Evolutionary conservation across 2,797 vertebrate species (phyloP), one percentile per base, ranked within the genome.

Genomic region (Alcedo atthis): DNA sequence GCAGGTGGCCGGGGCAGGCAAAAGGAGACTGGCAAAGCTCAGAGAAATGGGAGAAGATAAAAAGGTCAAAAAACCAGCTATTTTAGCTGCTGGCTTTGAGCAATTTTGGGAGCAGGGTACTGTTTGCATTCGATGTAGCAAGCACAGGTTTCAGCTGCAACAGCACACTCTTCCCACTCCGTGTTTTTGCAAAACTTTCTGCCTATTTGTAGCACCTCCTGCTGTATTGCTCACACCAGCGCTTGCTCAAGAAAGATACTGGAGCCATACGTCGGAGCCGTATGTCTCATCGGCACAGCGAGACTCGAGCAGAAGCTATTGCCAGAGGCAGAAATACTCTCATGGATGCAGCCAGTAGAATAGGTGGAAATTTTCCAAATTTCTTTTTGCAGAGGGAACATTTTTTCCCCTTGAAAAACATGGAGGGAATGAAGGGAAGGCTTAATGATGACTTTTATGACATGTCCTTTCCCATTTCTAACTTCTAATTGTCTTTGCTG

Each of bases 151-250:
- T 95, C 91, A 93, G 70, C 85, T 91, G 90, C 80, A 95, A 66
- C 80, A 90, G 94, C 94, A 96, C 73, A 25, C 90, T 91, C 94
- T 94, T 95, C 94, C 93, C 95, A 95, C 95, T 96, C 94, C 4
- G 1, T 93, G 83, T 94, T 96, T 96, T 93, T 93, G 91, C 92
- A 95, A 95, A 93, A 92, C 93, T 95, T 95, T 94, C 90, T 95
- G 95, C 93, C 95, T 96, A 95, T 95, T 94, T 94, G 95, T 92
- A 96, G 93, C 94, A 96, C 94, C 93, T 96, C 93, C 92, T 95
- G 90, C 90, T 92, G 93, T 93, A 94, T 94, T 95, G 95, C 94
- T 96, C 88, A 94, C 92, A 93, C 92, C 90, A 96, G 84, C 78
- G 86, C 84, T 90, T 91, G 24, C 92, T 89, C 92, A 95, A 85